Base-by-base conservation (phyloP, 2,797 vertebrate genomes). In the Pseudomugil tenellus region DNA sequence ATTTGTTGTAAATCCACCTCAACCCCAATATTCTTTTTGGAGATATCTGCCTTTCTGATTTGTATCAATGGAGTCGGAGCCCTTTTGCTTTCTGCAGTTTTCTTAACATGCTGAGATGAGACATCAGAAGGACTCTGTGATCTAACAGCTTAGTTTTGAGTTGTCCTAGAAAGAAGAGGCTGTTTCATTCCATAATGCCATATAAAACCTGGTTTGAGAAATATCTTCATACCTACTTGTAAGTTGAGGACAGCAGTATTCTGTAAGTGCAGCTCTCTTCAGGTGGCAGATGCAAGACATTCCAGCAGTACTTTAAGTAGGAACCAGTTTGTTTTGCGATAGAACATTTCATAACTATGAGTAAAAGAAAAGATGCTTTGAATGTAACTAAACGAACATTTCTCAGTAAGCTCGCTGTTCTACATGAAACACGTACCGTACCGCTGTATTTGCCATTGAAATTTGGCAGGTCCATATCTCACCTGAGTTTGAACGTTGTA, bases 341-440 rank as follows among this genome's bases (percentile, higher is more conserved):
- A 35, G 54, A 74, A 75, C 58, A 31, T 69, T 75, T 79, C 13
- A 37, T 1, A 5, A 54, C 51, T 4, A 70, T 64, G 60, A 73
- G 49, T 41, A 34, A 37, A 64, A 53, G 49, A 65, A 74, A 43
- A 63, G 57, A 72, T 80, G 73, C 70, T 72, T 72, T 84, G 86
- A 88, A 89, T 91, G 80, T 90, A 89, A 84, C 54, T 69, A 26
- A 21, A 67, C 67, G 70, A 14, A 41, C 63, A 55, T 67, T 58
- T 67, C 55, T 73, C 29, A 58, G 11, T 52, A 62, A 12, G 75
- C 53, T 78, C 59, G 58, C 60, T 32, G 51, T 58, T 74, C 59
- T 53, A 10, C 63, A 25, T 58, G 23, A 54, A 77, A 63, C 53
- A 73, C 67, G 59, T 52, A 60, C 55, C 63, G 61, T 70, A 26